phyloP scores from a whole-genome alignment of 2,113 vertebrate genomes.

The Natator depressus region DNA sequence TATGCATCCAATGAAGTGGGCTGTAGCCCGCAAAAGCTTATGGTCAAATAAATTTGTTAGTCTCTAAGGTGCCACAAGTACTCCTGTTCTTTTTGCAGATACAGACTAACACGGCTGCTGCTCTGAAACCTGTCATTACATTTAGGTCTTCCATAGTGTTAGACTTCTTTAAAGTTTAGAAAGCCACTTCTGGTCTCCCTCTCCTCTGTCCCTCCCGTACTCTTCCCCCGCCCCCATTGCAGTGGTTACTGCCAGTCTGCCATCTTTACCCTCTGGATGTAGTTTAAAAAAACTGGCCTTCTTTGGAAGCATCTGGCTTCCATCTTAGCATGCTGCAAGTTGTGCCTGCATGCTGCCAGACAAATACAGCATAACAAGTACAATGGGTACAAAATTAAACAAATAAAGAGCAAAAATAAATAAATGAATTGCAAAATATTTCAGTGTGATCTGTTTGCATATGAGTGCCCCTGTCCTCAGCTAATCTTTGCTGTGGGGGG shows the following conservation, averaged over 20 bases:
- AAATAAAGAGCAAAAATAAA: background rate
- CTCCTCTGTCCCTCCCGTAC: background rate
- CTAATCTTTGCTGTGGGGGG: background rate
- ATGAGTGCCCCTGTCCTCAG: background rate
- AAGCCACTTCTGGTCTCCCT: too few species aligned
- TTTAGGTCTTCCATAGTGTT: background rate
- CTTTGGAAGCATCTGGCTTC: background rate
- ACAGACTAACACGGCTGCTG: too few species aligned
- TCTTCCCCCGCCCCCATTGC: background rate
- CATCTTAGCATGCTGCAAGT: background rate
- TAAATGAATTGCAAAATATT: background rate
- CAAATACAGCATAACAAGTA: background rate
- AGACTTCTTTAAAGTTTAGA: too few species aligned
- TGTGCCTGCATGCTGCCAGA: background rate
- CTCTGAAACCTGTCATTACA: background rate
- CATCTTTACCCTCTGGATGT: background rate
- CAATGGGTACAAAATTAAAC: background rate
- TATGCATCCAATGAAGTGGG: too few species aligned
- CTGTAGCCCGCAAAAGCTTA: too few species aligned
- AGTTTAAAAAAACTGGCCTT: background rate
- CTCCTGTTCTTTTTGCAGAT: too few species aligned
- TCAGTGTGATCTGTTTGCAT: background rate
- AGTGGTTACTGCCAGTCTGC: fast-evolving
- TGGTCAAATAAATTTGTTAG: too few species aligned
- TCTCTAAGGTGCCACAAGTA: too few species aligned